These are phyloP conservation scores for Hedychridium roseum DNA, from an alignment of 2,888 invertebrate genomes.

Conservation along the genomic window DNA sequence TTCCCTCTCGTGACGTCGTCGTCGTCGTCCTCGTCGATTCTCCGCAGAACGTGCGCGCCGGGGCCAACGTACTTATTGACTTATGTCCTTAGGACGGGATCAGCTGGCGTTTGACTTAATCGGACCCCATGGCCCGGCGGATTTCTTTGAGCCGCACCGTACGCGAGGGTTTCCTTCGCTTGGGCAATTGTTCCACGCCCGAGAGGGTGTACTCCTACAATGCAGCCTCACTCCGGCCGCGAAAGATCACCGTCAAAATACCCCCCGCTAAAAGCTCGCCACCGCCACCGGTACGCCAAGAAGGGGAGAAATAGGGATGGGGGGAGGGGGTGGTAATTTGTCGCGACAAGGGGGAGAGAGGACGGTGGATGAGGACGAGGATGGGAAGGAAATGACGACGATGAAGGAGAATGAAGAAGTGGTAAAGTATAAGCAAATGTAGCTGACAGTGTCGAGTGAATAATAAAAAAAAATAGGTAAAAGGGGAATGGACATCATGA, in stretches of 20 bases:
- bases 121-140: slow-evolving; percentile 38
- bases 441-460: too few relatives aligned
- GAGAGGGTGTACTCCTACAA: slow-evolving; percentile 45
- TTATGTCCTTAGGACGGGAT: slow-evolving; percentile 48
- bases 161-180: slow-evolving; percentile 43
- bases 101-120: slow-evolving; percentile 52
- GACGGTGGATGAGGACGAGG: slow-evolving; percentile 3
- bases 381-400: slow-evolving; percentile 3
- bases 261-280: slow-evolving; percentile 28
- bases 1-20: background rate
- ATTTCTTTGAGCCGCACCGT: slow-evolving; percentile 29
- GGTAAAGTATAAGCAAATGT: too few relatives aligned
- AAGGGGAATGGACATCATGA: too few relatives aligned
- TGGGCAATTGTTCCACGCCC: slow-evolving; percentile 32
- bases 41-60: background rate
- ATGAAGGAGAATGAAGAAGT: too few relatives aligned
- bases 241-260: slow-evolving; percentile 27
- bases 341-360: slow-evolving; percentile 3
- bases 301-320: too few relatives aligned
- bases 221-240: slow-evolving; percentile 29
- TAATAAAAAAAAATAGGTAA: too few relatives aligned
- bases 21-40: background rate
- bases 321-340: too few relatives aligned
- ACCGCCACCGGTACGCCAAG: too few relatives aligned
- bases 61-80: slow-evolving; percentile 55